Conservation (phyloP, 2,888 invertebrate species). For the Oscheius sp. region DNA sequence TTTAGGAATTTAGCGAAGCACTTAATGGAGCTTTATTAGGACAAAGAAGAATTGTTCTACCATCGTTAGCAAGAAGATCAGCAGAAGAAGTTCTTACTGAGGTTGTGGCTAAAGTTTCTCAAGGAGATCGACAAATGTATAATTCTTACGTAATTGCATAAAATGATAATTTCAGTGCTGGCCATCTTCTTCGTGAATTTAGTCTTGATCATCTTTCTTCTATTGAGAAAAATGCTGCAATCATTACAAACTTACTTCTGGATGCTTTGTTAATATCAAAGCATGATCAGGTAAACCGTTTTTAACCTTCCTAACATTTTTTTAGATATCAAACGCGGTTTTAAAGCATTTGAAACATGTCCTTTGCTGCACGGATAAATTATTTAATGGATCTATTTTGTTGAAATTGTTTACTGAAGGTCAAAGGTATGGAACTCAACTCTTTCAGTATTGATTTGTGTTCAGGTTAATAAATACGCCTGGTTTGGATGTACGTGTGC, state of each 20-base stretch:
- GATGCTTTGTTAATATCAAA: constrained; percentile 9
- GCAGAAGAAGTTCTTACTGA: constrained; percentile 21
- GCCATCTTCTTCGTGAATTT: constrained; percentile 31
- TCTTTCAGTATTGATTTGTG: too few species aligned
- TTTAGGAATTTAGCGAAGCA: too few species aligned
- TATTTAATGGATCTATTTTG: not conserved
- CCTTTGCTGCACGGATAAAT: not conserved
- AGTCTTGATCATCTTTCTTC: constrained; percentile 19
- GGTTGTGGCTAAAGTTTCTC: constrained; percentile 5
- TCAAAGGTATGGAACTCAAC: not conserved
- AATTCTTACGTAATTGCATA: not conserved
- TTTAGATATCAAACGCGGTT: constrained; percentile 11
- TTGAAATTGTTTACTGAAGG: not conserved
- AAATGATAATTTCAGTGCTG: constrained; percentile 20
- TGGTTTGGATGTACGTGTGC: constrained; percentile 13
- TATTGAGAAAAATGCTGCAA: not conserved
- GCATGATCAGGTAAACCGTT: constrained; percentile 31
- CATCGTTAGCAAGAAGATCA: constrained; percentile 27
- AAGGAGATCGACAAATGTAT: constrained; percentile 29
- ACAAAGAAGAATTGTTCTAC: constrained; percentile 2
- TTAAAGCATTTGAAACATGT: constrained; percentile 11
- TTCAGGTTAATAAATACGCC: not conserved
- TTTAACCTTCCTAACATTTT: too few species aligned
- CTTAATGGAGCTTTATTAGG: not conserved
- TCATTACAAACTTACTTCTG: not conserved